Base-by-base conservation (phyloP, 1,140 invertebrate genomes). In the Tetraneura akinire region DNA sequence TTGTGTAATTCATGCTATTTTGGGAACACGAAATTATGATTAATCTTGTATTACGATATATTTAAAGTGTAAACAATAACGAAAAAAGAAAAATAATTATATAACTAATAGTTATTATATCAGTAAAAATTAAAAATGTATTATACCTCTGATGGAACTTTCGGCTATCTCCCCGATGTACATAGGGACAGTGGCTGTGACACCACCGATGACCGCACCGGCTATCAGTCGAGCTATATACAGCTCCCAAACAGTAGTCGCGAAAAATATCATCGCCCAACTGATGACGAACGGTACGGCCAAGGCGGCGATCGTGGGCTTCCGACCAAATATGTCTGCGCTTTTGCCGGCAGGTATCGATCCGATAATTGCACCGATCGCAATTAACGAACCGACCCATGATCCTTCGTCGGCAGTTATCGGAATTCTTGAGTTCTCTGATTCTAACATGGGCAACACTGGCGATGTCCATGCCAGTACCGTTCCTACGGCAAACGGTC, bases 401-500 rank as follows among this genome's bases (percentile, higher is more conserved):
- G 91, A 90, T 62, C 90, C 89, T 53, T 92, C 86, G 0, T 86
- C 84, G 0, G 81, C 11, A 1, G 84, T 85, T 0, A 91, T 85
- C 0, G 83, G 2, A 62, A 93, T 89, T 60, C 85, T 82, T 83
- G 92, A 91, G 68, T 87, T 85, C 49, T 85, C 80, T 4, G 9
- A 9, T 51, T 86, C 84, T n/a, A 90, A 86, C 66, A 88, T 83
- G 21, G 87, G 84, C 64, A 90, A 86, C 6, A 92, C 92, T 3
- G 92, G 91, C 0, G 93, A 92, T 1, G 92, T 91, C 92, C 93
- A 96, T 18, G 90, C 92, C 9, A 95, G 85, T 18, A 91, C 87
- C 45, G 90, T 89, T 26, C 91, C 91, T 1, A 91, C 90, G 5
- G 94, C 88, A 80, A 94, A 91, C 74, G 94, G 88, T 1, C 93